Conservation (phyloP, 1,140 invertebrate genomes). For the Tetragonula clypearis region DNA sequence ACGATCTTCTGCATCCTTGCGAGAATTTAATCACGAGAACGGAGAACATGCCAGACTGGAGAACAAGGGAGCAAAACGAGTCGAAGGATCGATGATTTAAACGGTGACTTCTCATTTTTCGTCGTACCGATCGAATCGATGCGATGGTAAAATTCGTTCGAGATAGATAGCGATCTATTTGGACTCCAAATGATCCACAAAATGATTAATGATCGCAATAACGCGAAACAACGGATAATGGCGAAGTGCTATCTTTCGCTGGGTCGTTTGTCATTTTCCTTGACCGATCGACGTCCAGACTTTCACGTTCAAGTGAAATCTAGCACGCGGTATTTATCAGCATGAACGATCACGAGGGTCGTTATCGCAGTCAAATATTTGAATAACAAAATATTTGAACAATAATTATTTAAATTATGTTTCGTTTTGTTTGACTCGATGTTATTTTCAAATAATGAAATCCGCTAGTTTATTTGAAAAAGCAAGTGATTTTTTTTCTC, state of each 20-base stretch:
- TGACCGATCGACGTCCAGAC: neutral
- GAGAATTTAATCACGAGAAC: neutral
- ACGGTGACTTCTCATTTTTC: constrained; percentile 28
- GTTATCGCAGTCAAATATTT: no score
- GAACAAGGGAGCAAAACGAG: neutral
- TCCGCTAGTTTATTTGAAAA: no score
- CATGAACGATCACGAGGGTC: neutral
- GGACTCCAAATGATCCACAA: neutral
- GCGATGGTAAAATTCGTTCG: neutral
- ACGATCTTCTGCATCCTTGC: neutral
- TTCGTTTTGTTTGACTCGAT: no score
- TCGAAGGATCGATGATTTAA: neutral
- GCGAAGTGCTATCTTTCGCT: neutral
- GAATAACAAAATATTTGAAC: no score
- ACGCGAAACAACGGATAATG: neutral
- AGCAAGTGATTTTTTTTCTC: no score
- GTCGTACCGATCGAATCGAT: neutral
- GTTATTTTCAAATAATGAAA: no score
- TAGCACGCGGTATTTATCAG: neutral
- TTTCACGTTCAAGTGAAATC: neutral
- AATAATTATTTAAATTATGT: no score
- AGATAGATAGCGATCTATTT: neutral
- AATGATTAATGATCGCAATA: constrained; percentile 23
- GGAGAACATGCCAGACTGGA: neutral
- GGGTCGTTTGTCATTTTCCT: neutral